These are phyloP conservation scores for Epizoanthus illoricatus DNA, from an alignment of 92 coral and sea anemone species.

Conservation along the genomic window DNA sequence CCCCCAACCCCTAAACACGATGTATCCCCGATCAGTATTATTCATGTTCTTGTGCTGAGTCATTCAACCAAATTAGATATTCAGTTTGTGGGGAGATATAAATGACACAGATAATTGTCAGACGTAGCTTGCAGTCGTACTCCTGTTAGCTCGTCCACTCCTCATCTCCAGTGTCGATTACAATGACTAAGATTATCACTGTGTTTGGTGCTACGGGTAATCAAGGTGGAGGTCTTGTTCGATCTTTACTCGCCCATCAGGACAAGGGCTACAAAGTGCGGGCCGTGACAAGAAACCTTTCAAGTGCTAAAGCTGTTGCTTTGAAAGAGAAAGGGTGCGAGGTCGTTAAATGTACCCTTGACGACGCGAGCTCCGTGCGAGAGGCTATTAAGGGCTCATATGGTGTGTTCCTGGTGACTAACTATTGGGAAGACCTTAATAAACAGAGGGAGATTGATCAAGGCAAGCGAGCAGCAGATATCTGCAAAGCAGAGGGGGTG, in stretches of 20 bases:
- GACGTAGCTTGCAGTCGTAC: too few species aligned
- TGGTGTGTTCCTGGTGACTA: slow-evolving; percentile 76
- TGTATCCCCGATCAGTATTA: too few species aligned
- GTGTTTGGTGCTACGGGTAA: slow-evolving; percentile 79
- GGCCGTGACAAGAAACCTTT: slow-evolving; percentile 66
- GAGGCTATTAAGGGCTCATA: slow-evolving; percentile 62
- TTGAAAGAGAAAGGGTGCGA: slow-evolving; percentile 70
- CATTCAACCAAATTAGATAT: too few species aligned
- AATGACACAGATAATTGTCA: too few species aligned
- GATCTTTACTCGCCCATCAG: slow-evolving; percentile 38
- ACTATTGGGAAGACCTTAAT: slow-evolving; percentile 76
- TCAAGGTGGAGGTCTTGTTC: slow-evolving; percentile 74
- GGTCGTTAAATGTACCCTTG: slow-evolving; percentile 58
- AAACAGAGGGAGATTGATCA: slow-evolving; percentile 68
- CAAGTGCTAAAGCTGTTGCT: slow-evolving; percentile 53
- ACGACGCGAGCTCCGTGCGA: slow-evolving; percentile 61
- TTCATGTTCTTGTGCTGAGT: too few species aligned
- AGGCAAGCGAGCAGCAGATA: slow-evolving; percentile 72
- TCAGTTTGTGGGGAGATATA: too few species aligned
- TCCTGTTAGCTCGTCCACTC: too few species aligned
- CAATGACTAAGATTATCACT: slow-evolving; percentile 55
- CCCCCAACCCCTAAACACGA: too few species aligned
- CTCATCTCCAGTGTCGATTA: background rate
- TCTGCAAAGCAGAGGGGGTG: slow-evolving; percentile 59
- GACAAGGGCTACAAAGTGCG: slow-evolving; percentile 46